Evolutionary conservation across 2,888 invertebrate species (phyloP).

Genomic region (Emesis russula): DNA sequence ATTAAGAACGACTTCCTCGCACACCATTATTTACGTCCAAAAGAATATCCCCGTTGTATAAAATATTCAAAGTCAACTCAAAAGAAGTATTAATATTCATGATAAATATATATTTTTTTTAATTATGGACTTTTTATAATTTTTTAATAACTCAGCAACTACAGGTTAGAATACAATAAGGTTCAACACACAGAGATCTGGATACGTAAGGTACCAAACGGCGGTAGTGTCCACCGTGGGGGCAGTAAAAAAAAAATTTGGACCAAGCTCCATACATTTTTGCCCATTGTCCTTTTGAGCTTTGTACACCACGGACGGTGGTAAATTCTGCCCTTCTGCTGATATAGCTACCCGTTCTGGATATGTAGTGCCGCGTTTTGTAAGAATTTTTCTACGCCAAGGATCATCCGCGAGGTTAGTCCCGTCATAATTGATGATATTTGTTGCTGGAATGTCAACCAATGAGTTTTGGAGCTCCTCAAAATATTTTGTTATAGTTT

Average conservation of each 20-base stretch:
- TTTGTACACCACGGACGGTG: no score
- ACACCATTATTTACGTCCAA: constrained; percentile 2
- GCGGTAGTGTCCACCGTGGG: constrained; percentile 31
- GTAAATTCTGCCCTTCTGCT: no score
- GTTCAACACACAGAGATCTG: constrained; percentile 21
- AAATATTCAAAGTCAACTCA: constrained; percentile 18
- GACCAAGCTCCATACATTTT: constrained; percentile 24
- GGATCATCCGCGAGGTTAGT: constrained; percentile 18
- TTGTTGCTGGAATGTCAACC: neutral
- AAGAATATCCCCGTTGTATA: constrained; percentile 12
- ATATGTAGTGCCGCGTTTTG: constrained; percentile 84
- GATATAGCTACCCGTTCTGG: constrained; percentile 82
- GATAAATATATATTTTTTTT: neutral
- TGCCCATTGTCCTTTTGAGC: neutral
- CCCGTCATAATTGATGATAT: neutral
- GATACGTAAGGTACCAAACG: constrained; percentile 25
- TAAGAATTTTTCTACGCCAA: constrained; percentile 77
- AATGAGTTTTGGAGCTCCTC: neutral
- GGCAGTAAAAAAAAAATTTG: constrained; percentile 30
- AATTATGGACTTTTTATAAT: neutral
- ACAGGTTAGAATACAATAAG: constrained; percentile 16
- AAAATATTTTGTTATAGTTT: constrained; percentile 10
- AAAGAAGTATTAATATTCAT: constrained; percentile 10
- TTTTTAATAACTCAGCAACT: constrained; percentile 8
- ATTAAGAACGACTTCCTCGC: constrained; percentile 32